phyloP scores from a whole-genome alignment of 2,113 vertebrate species.

The Onychostruthus taczanowskii region DNA sequence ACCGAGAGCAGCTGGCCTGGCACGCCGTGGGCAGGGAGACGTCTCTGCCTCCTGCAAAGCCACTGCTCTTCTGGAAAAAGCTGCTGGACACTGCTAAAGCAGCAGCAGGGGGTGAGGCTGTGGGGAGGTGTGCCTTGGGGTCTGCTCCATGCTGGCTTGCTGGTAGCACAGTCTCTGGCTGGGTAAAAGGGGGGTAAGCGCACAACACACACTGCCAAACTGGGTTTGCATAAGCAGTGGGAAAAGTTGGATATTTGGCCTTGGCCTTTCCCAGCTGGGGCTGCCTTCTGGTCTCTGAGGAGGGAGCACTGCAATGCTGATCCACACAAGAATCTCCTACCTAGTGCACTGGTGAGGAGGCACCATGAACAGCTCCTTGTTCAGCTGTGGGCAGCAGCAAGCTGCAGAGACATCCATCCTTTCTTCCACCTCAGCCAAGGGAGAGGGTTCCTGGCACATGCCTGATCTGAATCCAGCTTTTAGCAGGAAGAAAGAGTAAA shows the following conservation, averaged over 20 bases:
- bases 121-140: not conserved
- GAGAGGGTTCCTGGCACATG: not conserved
- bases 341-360: fast-evolving
- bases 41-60: not conserved
- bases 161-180: not conserved
- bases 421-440: not conserved
- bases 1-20: fast-evolving
- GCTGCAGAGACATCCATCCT: not conserved
- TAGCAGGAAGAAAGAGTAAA: not conserved
- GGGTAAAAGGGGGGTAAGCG: not conserved
- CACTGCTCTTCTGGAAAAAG: not conserved
- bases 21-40: fast-evolving
- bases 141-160: not conserved
- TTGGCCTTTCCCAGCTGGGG: not conserved
- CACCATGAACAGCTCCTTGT: not conserved
- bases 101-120: fast-evolving
- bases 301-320: not conserved
- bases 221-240: not conserved
- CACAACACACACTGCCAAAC: not conserved
- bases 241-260: not conserved
- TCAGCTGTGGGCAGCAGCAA: not conserved
- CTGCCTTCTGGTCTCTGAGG: not conserved
- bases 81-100: not conserved
- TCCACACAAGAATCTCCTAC: not conserved
- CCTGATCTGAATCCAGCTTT: not conserved